These are phyloP conservation scores for Calephelis perditalis DNA, from an alignment of 2,888 invertebrate species.

Conservation along the genomic window DNA sequence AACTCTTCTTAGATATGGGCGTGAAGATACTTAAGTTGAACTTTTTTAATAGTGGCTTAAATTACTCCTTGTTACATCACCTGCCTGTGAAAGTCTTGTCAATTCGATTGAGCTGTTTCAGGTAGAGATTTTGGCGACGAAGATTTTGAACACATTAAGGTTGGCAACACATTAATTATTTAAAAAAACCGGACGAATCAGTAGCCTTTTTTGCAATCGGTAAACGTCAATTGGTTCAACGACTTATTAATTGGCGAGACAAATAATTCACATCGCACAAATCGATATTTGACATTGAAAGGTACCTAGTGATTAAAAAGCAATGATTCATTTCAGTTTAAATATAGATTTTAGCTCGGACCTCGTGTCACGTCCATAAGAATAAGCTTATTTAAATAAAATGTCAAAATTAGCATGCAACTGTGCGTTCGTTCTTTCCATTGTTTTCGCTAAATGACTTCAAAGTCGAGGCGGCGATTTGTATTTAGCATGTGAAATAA, in stretches of 20 bases:
- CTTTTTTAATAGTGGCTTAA: too few species aligned
- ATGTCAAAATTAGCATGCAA: constrained; percentile 62
- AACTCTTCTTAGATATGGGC: too few species aligned
- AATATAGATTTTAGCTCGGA: constrained; percentile 71
- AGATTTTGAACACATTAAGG: too few species aligned
- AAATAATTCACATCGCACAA: constrained; percentile 18
- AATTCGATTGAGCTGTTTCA: too few species aligned
- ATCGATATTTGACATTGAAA: constrained; percentile 35
- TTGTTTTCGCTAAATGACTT: constrained; percentile 78
- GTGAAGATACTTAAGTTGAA: too few species aligned
- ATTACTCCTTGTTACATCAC: too few species aligned
- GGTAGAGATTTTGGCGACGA: too few species aligned
- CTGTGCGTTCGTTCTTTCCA: constrained; percentile 60
- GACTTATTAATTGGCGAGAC: constrained; percentile 46
- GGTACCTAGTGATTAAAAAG: constrained; percentile 25
- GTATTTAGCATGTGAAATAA: constrained; percentile 68
- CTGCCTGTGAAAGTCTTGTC: too few species aligned
- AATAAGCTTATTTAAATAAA: constrained; percentile 75
- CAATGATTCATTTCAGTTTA: constrained; percentile 63
- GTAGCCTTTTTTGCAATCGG: too few species aligned
- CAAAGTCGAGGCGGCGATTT: constrained; percentile 68
- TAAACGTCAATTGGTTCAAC: constrained; percentile 39
- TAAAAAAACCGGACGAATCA: too few species aligned
- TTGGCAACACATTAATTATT: too few species aligned
- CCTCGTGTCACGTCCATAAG: constrained; percentile 54